Evolutionary conservation across 2,797 vertebrate genomes (phyloP).

Genomic region (Sebastes steindachneri): DNA sequence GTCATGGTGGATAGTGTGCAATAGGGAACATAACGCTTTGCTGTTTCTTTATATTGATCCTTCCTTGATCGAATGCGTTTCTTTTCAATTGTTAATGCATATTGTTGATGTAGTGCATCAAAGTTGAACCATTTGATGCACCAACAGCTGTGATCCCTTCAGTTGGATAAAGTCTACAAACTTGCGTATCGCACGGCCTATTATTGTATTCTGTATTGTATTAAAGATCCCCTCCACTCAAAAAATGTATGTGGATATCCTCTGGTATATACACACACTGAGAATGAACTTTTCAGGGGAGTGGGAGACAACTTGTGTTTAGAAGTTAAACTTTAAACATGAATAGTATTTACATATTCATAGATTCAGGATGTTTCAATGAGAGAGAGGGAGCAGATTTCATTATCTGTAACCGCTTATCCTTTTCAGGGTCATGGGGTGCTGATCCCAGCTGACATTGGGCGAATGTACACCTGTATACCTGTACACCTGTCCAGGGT

Average conservation of each 20-base stretch:
- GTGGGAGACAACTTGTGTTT: background rate
- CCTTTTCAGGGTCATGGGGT: too few species aligned
- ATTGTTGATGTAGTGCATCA: background rate
- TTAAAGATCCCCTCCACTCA: background rate
- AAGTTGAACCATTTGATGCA: background rate
- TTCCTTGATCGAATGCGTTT: background rate
- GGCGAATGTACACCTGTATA: too few species aligned
- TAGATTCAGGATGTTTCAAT: background rate
- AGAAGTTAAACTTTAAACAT: background rate
- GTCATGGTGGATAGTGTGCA: background rate
- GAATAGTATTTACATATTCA: background rate
- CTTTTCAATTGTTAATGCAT: background rate
- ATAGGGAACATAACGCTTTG: background rate
- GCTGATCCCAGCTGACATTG: too few species aligned
- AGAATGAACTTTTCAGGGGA: background rate
- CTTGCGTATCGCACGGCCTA: fast-evolving
- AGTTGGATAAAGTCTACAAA: background rate
- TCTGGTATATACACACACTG: background rate
- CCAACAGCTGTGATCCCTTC: background rate
- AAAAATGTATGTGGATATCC: background rate
- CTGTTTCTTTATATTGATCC: background rate
- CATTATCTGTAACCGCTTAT: too few species aligned
- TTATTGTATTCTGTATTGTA: background rate
- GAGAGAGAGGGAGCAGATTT: too few species aligned
- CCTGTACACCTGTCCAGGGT: too few species aligned